A percentile compares a stretch with the other conserved stretches of the same genome.
Conservation (phyloP, 2,797 vertebrate genomes). For the Meriones psammophilus region DNA sequence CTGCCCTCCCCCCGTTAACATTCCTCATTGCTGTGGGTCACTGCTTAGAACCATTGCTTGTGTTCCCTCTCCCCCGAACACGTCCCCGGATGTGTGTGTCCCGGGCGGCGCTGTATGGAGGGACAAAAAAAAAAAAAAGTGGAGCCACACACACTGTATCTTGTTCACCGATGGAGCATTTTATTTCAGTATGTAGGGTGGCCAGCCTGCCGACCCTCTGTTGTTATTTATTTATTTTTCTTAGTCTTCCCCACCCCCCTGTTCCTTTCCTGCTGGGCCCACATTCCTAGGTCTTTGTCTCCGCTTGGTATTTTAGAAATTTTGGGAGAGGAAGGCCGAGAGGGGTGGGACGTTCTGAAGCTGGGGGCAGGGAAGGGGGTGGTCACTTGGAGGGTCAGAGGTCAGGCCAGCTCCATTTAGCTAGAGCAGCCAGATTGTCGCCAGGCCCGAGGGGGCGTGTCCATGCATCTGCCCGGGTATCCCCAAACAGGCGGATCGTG, state of each 20-base stretch:
- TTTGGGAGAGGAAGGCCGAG: conserved; percentile 87
- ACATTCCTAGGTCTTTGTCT: conserved; percentile 91
- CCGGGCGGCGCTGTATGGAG: background rate
- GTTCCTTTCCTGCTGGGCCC: conserved; percentile 72
- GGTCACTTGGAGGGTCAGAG: conserved; percentile 88
- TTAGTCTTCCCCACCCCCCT: conserved; percentile 61
- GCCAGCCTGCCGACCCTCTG: conserved; percentile 75
- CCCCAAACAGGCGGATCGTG: conserved; percentile 69
- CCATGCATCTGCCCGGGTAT: conserved; percentile 85
- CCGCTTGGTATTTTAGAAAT: conserved; percentile 90
- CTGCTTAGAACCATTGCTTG: background rate
- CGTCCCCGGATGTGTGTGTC: background rate
- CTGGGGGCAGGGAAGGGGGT: conserved; percentile 86
- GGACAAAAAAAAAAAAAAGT: background rate
- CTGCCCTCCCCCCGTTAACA: background rate
- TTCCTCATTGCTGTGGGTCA: background rate
- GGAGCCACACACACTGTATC: rapidly evolving
- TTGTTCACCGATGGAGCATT: conserved; percentile 28
- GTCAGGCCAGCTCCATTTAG: conserved; percentile 92
- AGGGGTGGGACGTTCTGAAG: conserved; percentile 82
- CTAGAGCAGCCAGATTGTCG: conserved; percentile 92
- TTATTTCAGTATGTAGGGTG: conserved; percentile 71
- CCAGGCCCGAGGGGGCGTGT: conserved; percentile 89
- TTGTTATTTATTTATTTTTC: conserved; percentile 82
- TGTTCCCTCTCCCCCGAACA: too few species aligned